Conservation (phyloP, 2,797 vertebrate species). For the Sebastes trivittatus region DNA sequence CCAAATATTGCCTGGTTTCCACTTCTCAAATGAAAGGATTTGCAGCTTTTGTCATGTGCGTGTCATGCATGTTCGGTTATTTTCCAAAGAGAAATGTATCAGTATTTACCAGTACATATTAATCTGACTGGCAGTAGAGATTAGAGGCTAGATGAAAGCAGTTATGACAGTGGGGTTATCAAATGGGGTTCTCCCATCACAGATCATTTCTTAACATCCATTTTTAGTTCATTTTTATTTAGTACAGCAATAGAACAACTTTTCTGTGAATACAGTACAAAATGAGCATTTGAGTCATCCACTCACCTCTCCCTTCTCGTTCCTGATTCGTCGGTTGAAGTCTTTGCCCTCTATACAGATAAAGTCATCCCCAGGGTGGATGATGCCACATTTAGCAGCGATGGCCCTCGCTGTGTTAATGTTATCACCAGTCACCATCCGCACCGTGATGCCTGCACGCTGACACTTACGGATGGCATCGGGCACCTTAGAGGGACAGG, state of each 20-base stretch:
- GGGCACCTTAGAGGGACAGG: slow-evolving; percentile 82
- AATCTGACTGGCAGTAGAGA: background rate
- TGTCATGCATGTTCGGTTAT: background rate
- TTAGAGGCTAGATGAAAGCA: background rate
- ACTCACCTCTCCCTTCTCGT: slow-evolving; percentile 92
- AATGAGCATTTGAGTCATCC: background rate
- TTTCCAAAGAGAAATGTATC: background rate
- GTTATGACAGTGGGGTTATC: background rate
- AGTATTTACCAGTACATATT: background rate
- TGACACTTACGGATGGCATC: slow-evolving; percentile 92
- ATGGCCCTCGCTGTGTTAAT: slow-evolving; percentile 93
- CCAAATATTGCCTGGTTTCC: background rate
- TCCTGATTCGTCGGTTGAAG: slow-evolving; percentile 92
- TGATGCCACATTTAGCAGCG: slow-evolving; percentile 91
- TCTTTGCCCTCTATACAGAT: slow-evolving; percentile 93
- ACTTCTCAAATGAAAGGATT: background rate
- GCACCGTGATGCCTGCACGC: slow-evolving; percentile 91
- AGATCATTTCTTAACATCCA: background rate
- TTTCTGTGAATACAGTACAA: background rate
- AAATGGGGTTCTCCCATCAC: background rate
- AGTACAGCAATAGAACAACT: background rate
- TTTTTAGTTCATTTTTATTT: background rate
- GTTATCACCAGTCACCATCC: slow-evolving; percentile 95
- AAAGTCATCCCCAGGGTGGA: slow-evolving; percentile 92
- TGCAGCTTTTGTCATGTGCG: background rate